phyloP scores from a whole-genome alignment of 2,113 vertebrate genomes.

The Paramormyrops kingsleyae region DNA sequence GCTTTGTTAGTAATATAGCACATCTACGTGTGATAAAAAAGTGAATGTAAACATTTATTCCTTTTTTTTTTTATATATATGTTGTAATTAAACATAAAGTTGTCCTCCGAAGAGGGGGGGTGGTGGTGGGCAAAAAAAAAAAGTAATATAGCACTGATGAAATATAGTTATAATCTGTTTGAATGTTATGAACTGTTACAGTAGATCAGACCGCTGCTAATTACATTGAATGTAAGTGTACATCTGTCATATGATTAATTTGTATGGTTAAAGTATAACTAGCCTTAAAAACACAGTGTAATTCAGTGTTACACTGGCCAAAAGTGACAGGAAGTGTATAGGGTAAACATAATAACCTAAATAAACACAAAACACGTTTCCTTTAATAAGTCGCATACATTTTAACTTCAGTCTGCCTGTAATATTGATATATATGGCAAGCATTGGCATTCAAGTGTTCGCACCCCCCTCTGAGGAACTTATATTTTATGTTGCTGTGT shows the following conservation, averaged over 20 bases:
- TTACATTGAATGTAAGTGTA: neutral
- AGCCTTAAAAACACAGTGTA: neutral
- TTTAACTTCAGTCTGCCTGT: neutral
- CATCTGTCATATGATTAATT: neutral
- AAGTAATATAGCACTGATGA: neutral
- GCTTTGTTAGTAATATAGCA: neutral
- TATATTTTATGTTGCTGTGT: neutral
- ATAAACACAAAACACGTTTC: neutral
- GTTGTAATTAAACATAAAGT: too few species aligned
- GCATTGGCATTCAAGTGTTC: neutral
- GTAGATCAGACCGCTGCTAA: neutral
- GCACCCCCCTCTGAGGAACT: neutral
- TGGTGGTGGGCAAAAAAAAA: too few species aligned
- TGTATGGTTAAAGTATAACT: neutral
- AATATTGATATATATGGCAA: neutral
- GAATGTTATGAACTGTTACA: neutral
- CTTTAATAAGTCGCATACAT: neutral
- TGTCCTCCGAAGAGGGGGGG: too few species aligned
- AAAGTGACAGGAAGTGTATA: neutral
- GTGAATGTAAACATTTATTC: too few species aligned
- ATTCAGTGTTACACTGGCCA: neutral
- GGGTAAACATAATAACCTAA: neutral
- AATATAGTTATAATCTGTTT: neutral
- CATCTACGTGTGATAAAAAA: too few species aligned
- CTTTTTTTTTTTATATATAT: too few species aligned